Percentiles rank a stretch among this genome's conserved stretches.
Conservation (phyloP, 2,797 vertebrate genomes). For the Takifugu ocellatus region DNA sequence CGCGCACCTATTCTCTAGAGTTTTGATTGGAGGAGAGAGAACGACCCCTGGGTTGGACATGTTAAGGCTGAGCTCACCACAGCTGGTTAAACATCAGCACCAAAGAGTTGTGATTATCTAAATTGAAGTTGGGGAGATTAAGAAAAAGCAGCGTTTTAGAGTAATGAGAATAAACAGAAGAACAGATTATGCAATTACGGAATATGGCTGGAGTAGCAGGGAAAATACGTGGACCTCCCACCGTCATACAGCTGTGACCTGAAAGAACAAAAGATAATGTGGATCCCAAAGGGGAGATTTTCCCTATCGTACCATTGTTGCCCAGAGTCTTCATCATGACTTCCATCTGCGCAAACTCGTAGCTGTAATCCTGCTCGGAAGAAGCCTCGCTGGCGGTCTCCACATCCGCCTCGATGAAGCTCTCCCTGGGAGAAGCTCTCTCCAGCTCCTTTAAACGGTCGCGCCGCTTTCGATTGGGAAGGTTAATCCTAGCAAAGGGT, state of each 20-base stretch:
- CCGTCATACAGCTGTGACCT: constrained; percentile 13
- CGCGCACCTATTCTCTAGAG: not conserved
- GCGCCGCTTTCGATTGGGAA: constrained; percentile 89
- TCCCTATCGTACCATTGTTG: constrained; percentile 83
- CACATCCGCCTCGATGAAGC: constrained; percentile 82
- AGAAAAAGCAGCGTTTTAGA: constrained; percentile 11
- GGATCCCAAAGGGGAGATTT: constrained; percentile 10
- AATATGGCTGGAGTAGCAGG: constrained; percentile 1
- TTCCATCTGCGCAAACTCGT: constrained; percentile 99
- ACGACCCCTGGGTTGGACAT: not conserved
- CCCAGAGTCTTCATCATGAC: constrained; percentile 98
- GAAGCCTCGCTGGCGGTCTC: constrained; percentile 95
- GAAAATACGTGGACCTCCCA: constrained; percentile 1
- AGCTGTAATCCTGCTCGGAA: constrained; percentile 96
- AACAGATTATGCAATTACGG: not conserved
- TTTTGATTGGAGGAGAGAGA: not conserved
- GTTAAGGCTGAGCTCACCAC: not conserved
- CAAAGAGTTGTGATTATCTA: not conserved
- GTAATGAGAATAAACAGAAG: not conserved
- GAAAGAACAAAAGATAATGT: constrained; percentile 7
- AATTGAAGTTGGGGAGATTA: not conserved
- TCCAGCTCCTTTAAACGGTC: constrained; percentile 94
- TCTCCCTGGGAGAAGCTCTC: constrained; percentile 78
- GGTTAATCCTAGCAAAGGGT: constrained; percentile 81
- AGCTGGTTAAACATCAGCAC: not conserved